phyloP scores from a whole-genome alignment of 2,113 vertebrate genomes.

The Cyphomyrus plagiostoma region DNA sequence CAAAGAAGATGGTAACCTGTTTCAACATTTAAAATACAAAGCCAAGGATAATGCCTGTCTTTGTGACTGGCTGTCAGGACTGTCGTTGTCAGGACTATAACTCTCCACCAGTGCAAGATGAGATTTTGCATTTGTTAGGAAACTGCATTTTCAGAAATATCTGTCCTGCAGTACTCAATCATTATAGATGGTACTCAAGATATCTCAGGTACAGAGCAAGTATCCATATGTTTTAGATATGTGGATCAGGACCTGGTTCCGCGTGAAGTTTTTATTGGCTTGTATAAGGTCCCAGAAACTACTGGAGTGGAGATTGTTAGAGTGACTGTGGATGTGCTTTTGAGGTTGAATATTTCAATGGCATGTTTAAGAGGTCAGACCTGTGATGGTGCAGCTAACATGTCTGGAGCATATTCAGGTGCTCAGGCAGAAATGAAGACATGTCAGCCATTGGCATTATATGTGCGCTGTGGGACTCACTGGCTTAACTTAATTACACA shows the following conservation, averaged over 20 bases:
- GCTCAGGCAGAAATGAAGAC: slow-evolving; percentile 7
- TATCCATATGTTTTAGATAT: slow-evolving; percentile 28
- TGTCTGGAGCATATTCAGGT: slow-evolving; percentile 14
- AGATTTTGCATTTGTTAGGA: slow-evolving; percentile 27
- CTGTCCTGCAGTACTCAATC: not conserved
- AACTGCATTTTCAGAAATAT: slow-evolving; percentile 22
- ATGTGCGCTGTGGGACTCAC: no score
- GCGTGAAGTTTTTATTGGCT: slow-evolving; percentile 27
- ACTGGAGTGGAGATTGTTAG: slow-evolving; percentile 24
- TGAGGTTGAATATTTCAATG: slow-evolving; percentile 24
- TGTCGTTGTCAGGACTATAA: slow-evolving; percentile 19
- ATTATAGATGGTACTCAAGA: slow-evolving; percentile 26
- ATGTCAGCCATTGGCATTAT: slow-evolving; percentile 10
- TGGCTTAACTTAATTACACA: no score
- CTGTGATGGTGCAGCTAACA: slow-evolving; percentile 26
- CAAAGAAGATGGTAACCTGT: slow-evolving; percentile 19
- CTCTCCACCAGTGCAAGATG: slow-evolving; percentile 25
- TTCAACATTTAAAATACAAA: slow-evolving; percentile 29
- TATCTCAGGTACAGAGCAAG: slow-evolving; percentile 23
- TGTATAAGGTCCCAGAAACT: slow-evolving; percentile 23
- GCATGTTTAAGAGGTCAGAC: slow-evolving; percentile 20
- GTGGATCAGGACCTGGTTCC: slow-evolving; percentile 25
- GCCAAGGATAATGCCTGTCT: slow-evolving; percentile 30
- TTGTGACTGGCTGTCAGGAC: slow-evolving; percentile 4
- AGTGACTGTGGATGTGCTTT: slow-evolving; percentile 16